Evolutionary conservation across 2,797 vertebrate species (phyloP).

Genomic region (Dendrocincla fuliginosa): DNA sequence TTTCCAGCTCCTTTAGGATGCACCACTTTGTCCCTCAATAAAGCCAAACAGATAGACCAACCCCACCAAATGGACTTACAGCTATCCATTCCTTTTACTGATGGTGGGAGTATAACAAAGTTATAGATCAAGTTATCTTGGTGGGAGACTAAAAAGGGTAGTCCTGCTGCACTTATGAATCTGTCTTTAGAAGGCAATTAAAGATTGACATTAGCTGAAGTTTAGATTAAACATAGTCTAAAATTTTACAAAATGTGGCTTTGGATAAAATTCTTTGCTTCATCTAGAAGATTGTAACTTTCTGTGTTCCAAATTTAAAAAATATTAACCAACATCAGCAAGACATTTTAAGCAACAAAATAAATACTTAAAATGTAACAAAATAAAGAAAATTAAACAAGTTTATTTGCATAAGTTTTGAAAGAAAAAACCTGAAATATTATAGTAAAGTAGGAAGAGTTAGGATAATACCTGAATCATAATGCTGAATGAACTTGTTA

Average conservation of each 20-base stretch:
- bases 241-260: not conserved
- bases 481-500: not conserved
- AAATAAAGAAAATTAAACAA: not conserved
- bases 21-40: not conserved
- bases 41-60: not conserved
- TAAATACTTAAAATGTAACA: not conserved
- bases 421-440: not conserved
- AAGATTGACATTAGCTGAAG: not conserved
- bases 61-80: not conserved
- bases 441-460: not conserved
- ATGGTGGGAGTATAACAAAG: not conserved
- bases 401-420: not conserved
- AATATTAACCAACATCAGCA: not conserved
- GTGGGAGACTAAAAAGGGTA: not conserved
- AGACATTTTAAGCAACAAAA: not conserved
- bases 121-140: not conserved
- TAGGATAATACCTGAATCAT: not conserved
- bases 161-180: not conserved
- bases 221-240: not conserved
- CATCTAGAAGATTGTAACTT: not conserved
- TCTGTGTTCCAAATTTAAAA: not conserved
- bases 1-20: not conserved
- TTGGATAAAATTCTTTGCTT: not conserved
- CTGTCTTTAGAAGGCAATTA: not conserved
- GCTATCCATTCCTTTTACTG: not conserved